phyloP scores from a whole-genome alignment of 1,140 invertebrate species.

The Wiebesia pumilae region DNA sequence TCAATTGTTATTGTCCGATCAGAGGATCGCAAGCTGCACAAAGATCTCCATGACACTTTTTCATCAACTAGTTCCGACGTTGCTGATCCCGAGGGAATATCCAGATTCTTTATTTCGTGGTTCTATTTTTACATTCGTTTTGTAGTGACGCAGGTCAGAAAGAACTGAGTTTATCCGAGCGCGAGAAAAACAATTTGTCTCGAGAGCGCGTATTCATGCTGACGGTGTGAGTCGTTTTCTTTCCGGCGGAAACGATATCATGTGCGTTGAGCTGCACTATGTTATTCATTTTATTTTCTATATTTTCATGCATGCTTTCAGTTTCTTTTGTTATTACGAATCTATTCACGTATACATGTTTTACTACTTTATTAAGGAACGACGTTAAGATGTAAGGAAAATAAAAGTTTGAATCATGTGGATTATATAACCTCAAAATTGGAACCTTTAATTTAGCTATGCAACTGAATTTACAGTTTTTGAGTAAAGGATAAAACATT shows the following conservation, averaged over 20 bases:
- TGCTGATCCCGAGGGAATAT: background rate
- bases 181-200: conserved; percentile 21
- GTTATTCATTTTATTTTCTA: background rate
- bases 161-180: background rate
- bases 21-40: background rate
- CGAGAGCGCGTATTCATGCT: background rate
- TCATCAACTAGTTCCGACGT: too few relatives aligned
- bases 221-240: background rate
- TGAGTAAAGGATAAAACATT: too few relatives aligned
- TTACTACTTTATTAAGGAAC: too few relatives aligned
- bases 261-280: background rate
- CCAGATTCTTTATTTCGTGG: background rate
- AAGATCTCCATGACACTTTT: background rate
- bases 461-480: too few relatives aligned
- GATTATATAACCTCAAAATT: too few relatives aligned
- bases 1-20: background rate
- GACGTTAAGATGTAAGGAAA: too few relatives aligned
- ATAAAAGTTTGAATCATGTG: too few relatives aligned
- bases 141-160: background rate
- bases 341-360: too few relatives aligned
- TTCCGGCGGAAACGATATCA: background rate
- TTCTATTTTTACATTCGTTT: background rate
- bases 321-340: background rate
- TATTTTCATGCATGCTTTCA: background rate
- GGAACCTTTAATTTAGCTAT: too few relatives aligned